Evolutionary conservation across 1,140 invertebrate species (phyloP).

Genomic region (Augochlora pura): DNA sequence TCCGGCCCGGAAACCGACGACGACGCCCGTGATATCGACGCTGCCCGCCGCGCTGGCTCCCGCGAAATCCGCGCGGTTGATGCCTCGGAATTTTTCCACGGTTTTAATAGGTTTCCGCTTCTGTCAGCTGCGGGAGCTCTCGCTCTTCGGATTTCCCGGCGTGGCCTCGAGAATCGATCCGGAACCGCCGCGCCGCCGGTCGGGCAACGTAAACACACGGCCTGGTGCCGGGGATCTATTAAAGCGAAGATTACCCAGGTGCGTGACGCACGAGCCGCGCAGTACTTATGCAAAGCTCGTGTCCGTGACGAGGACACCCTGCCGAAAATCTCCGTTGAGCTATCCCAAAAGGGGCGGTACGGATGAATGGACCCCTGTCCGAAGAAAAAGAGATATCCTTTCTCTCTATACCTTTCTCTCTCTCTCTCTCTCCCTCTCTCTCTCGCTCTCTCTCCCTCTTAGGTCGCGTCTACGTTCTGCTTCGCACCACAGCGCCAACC

Average conservation of each 20-base stretch:
- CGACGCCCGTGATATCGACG: background rate
- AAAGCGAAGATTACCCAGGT: background rate
- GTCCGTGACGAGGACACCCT: background rate
- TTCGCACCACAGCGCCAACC: background rate
- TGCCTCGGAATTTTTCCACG: too few relatives aligned
- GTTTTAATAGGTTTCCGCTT: too few relatives aligned
- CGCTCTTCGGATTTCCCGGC: background rate
- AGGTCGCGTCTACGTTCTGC: background rate
- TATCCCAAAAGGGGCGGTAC: background rate
- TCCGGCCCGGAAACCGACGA: background rate
- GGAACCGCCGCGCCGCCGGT: background rate
- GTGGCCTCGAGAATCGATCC: constrained; percentile 13
- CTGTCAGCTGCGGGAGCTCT: background rate
- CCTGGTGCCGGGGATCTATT: background rate
- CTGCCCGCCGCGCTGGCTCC: too few relatives aligned
- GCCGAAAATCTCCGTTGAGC: background rate
- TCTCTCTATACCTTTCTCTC: too few relatives aligned
- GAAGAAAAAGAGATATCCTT: background rate
- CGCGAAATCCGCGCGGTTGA: too few relatives aligned
- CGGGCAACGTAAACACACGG: constrained; percentile 17
- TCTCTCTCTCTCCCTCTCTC: too few relatives aligned
- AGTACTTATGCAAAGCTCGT: background rate
- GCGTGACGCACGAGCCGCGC: background rate
- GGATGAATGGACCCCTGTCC: background rate
- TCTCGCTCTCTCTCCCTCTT: background rate